phyloP scores from a whole-genome alignment of 2,113 vertebrate genomes.

The Egretta garzetta region DNA sequence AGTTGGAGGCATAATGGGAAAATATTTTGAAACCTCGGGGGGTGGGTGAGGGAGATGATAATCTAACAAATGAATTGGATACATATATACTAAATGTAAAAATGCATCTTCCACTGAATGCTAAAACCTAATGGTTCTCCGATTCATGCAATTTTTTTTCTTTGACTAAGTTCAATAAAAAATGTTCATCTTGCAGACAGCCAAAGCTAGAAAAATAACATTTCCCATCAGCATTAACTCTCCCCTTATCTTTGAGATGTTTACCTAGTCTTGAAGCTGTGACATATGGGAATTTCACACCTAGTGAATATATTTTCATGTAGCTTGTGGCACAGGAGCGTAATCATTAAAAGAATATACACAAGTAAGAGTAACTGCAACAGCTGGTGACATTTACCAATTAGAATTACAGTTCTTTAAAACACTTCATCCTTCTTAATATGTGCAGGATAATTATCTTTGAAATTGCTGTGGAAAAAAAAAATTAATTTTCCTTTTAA shows the following conservation, averaged over 20 bases:
- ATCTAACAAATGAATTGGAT: background rate
- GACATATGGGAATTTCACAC: constrained; percentile 89
- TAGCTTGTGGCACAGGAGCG: constrained; percentile 76
- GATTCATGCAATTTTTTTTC: constrained; percentile 11
- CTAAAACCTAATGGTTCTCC: background rate
- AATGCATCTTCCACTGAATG: background rate
- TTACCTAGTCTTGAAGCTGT: constrained; percentile 79
- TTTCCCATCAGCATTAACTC: constrained; percentile 70
- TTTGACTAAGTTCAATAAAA: constrained; percentile 43
- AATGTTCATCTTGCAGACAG: constrained; percentile 40
- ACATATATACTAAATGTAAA: background rate
- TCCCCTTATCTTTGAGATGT: constrained; percentile 74
- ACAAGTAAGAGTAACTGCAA: constrained; percentile 80
- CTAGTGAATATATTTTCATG: constrained; percentile 84
- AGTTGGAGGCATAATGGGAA: background rate
- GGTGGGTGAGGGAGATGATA: background rate
- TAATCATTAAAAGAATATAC: constrained; percentile 83
- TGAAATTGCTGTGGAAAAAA: constrained; percentile 73
- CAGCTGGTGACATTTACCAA: constrained; percentile 88
- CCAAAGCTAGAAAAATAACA: constrained; percentile 45
- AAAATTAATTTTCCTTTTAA: constrained; percentile 79
- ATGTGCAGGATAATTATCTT: constrained; percentile 78
- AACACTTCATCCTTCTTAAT: constrained; percentile 76
- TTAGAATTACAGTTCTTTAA: constrained; percentile 84
- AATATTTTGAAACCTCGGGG: background rate